Percentiles rank a stretch among this genome's conserved stretches.
These are phyloP conservation scores for Hipparchia semele DNA, from an alignment of 2,888 invertebrate genomes.

Conservation along the genomic window DNA sequence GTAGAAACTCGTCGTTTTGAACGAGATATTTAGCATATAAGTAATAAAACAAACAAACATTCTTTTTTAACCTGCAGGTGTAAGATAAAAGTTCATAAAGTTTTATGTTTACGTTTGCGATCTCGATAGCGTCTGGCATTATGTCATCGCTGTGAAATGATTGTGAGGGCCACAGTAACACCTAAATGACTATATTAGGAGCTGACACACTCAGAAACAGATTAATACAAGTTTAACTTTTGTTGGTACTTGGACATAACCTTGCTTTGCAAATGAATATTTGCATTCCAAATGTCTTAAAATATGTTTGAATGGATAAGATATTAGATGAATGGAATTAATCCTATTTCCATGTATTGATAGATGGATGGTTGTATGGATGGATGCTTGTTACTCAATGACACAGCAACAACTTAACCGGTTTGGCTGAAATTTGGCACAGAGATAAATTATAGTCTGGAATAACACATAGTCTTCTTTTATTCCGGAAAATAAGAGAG, in stretches of 20 bases:
- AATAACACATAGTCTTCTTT: no score
- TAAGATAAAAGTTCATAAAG: slow-evolving; percentile 44
- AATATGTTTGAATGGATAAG: neutral
- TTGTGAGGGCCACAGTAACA: slow-evolving; percentile 37
- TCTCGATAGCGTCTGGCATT: slow-evolving; percentile 48
- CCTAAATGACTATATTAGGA: slow-evolving; percentile 59
- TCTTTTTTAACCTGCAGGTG: slow-evolving; percentile 52
- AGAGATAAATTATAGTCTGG: no score
- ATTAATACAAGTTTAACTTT: neutral
- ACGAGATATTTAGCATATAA: slow-evolving; percentile 46
- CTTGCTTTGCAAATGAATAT: neutral
- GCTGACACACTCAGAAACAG: slow-evolving; percentile 18
- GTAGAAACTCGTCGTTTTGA: slow-evolving; percentile 40
- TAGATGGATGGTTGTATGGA: no score
- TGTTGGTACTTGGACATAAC: neutral
- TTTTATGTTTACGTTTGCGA: slow-evolving; percentile 39
- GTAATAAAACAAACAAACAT: neutral
- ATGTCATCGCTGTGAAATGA: slow-evolving; percentile 60
- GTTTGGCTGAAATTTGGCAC: no score
- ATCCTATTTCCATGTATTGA: no score
- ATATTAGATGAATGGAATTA: no score
- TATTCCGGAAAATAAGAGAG: no score
- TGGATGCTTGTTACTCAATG: no score
- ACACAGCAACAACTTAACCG: no score
- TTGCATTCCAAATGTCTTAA: neutral